Evolutionary conservation across 2,888 invertebrate genomes (phyloP), one percentile per base, ranked within the genome.

Genomic region (Poecilobothrus nobilitatus): DNA sequence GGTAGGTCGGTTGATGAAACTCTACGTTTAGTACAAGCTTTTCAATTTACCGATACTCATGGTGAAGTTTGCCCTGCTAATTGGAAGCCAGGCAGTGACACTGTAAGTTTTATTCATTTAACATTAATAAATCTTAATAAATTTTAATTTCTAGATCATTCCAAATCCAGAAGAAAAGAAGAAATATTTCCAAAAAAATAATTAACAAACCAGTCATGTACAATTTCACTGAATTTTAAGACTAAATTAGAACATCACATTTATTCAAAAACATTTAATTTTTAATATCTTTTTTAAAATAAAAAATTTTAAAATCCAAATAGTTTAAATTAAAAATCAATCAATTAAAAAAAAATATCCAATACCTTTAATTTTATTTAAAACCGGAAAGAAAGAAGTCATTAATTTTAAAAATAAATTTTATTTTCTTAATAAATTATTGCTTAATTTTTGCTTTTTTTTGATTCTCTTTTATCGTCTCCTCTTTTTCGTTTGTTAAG

Each of bases 61-160:
- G 96, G 95, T 20, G 96, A 97, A 85, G 96, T 97, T 0, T 97
- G 96, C 79, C 96, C 96, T 27, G 94, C 95, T 74, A 94, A 92
- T 61, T 97, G 96, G 96, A 94, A 93, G 82, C 96, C 95, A 66
- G 96, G 96, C 44, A 89, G 90, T 82, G 93, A 92, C 81, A 95
- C 95, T 68, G 94, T 95, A 82, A 84, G 85, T 81, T n/a, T 72
- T 62, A 67, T 22, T 63, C 1, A 8, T 21, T 65, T 18, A 64
- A 44, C 18, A 41, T n/a, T n/a, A n/a, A 44, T 69, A 22, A 27
- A 27, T 27, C 2, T 65, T 67, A 53, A 68, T 69, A 72, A 71
- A 70, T 73, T 71, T 76, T 27, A 27, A 27, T 77, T 76, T 75
- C 70, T 84, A 92, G 91, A 92, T 92, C 73, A 91, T 92, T 75